phyloP scores from a whole-genome alignment of 1,140 invertebrate genomes.

The Oncopodura yosiiana region DNA sequence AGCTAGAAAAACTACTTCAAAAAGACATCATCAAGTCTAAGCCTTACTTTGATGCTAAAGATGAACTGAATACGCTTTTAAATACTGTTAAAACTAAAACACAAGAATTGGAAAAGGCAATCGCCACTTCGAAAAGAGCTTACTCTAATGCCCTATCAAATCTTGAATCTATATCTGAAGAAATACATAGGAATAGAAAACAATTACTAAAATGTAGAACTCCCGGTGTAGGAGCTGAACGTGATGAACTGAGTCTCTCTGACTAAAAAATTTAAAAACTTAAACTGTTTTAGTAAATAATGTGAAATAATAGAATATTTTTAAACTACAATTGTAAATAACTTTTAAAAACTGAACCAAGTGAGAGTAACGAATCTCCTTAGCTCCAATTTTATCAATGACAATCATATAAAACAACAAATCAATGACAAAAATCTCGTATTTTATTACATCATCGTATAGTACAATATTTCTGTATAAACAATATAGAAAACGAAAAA shows the following conservation, averaged over 20 bases:
- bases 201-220: conserved; percentile 57
- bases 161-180: conserved; percentile 48
- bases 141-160: conserved; percentile 44
- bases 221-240: conserved; percentile 80
- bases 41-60: conserved; percentile 47
- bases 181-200: conserved; percentile 44
- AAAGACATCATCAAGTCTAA: conserved; percentile 66
- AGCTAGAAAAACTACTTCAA: conserved; percentile 64
- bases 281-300: too few species aligned
- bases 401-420: too few species aligned
- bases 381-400: too few species aligned
- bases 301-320: too few species aligned
- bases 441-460: too few species aligned
- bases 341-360: too few species aligned
- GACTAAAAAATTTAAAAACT: background rate
- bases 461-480: too few species aligned
- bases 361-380: too few species aligned
- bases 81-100: conserved; percentile 43
- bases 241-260: conserved; percentile 11
- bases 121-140: conserved; percentile 41
- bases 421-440: too few species aligned
- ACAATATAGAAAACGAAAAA: too few species aligned
- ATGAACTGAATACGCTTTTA: conserved; percentile 42
- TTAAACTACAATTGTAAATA: too few species aligned
- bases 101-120: conserved; percentile 41